These are phyloP conservation scores for Epinephelus cyanopodus DNA, from an alignment of 2,113 vertebrate genomes.

Conservation along the genomic window DNA sequence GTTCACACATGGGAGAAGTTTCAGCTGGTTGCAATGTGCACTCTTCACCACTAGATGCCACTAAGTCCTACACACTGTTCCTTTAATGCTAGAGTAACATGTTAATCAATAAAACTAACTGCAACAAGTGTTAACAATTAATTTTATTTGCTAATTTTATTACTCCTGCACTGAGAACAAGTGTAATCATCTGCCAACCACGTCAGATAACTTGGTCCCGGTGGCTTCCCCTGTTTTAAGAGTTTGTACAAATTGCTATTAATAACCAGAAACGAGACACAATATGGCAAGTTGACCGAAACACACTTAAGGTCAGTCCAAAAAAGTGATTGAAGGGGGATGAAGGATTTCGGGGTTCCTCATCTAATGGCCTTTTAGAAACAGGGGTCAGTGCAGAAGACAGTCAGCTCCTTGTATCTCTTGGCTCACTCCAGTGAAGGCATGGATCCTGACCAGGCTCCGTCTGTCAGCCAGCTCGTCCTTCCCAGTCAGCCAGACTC, in stretches of 20 bases:
- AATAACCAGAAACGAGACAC: constrained; percentile 20
- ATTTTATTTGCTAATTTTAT: not conserved
- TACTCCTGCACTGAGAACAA: not conserved
- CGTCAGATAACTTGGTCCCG: constrained; percentile 1
- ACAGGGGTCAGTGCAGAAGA: constrained; percentile 33
- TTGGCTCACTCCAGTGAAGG: constrained; percentile 37
- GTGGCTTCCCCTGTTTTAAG: not conserved
- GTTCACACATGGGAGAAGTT: too few species aligned
- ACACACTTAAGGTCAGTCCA: not conserved
- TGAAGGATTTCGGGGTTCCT: constrained; percentile 25
- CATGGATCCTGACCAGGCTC: constrained; percentile 57
- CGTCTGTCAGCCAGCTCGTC: constrained; percentile 62
- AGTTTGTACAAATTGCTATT: not conserved
- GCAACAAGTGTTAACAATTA: too few species aligned
- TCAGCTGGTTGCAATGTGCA: too few species aligned
- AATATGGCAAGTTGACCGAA: not conserved
- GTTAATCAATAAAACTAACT: too few species aligned
- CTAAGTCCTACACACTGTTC: too few species aligned
- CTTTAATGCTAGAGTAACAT: too few species aligned
- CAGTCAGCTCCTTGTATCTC: constrained; percentile 50
- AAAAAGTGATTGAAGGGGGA: not conserved
- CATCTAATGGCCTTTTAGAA: constrained; percentile 26
- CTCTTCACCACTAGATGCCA: too few species aligned
- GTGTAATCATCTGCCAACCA: not conserved
- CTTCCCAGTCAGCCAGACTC: constrained; percentile 44